A percentile compares a stretch with the other conserved stretches of the same genome.
Evolutionary conservation across 1,140 invertebrate species (phyloP).

Genomic region (Trachymyrmex septentrionalis): DNA sequence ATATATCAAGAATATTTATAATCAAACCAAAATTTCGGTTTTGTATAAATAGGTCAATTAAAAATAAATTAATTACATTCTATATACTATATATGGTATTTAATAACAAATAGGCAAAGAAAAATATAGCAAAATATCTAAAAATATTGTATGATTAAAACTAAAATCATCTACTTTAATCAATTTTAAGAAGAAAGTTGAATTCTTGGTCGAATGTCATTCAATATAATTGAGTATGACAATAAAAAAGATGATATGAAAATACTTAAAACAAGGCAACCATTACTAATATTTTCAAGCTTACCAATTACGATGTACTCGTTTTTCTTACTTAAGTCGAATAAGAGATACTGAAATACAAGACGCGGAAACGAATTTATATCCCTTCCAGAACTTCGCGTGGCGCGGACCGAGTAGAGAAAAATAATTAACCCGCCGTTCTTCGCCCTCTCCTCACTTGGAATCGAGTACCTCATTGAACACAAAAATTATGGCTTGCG

Average conservation of each 20-base stretch:
- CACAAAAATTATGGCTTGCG: conserved; percentile 48
- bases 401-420: not conserved
- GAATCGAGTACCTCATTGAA: conserved; percentile 51
- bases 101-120: not conserved
- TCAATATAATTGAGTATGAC: not conserved
- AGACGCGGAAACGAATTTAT: conserved; percentile 55
- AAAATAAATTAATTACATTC: not conserved
- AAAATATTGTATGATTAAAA: not conserved
- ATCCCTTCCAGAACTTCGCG: conserved; percentile 13
- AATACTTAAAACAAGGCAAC: not conserved
- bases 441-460: not conserved
- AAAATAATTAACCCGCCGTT: conserved; percentile 61
- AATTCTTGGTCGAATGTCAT: not conserved
- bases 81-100: not conserved
- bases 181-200: not conserved
- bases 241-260: not conserved
- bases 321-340: conserved; percentile 58
- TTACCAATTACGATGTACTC: conserved; percentile 43
- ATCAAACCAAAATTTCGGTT: no score
- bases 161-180: not conserved
- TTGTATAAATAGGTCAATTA: not conserved
- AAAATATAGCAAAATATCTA: conserved; percentile 3
- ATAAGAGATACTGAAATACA: conserved; percentile 52
- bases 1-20: not conserved
- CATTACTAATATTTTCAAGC: conserved; percentile 22